Base-by-base conservation (phyloP, 1,140 invertebrate genomes). In the Megalopta genalis region DNA sequence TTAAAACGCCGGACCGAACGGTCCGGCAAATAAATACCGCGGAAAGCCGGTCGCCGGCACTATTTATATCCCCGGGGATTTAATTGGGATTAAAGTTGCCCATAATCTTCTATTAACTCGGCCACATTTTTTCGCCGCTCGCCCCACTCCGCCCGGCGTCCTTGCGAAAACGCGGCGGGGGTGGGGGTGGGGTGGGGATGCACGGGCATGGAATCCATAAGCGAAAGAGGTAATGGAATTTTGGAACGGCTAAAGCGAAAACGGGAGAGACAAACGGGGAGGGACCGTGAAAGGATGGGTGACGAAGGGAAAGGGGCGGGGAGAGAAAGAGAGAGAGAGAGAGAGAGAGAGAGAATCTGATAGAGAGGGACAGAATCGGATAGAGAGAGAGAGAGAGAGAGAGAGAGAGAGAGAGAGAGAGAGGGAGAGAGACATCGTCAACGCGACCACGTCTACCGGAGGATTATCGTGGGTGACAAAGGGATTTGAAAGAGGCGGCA, bases 401-500 rank as follows among this genome's bases (percentile, higher is more conserved):
- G 6, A 5, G 5, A 9, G 25, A 70, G 27, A 46, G 25, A 21
- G 27, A 8, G 39, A 23, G 42, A 10, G 18, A 39, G 59, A 27
- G 62, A 25, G 67, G 52, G 54, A n/a, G 49, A 66, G 54, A 81
- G 72, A 79, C 67, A 81, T 78, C 84, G 78, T 73, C 83, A 81
- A 62, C 63, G 71, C 72, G 64, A 72, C 73, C 78, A 81, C 79
- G 84, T 85, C 78, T 72, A 73, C 83, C 65, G 84, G 63, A 52
- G 78, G 84, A 85, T 85, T 85, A 85, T 85, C 78, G 82, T 71
- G 74, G 73, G 80, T 69, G 78, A 85, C 78, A 84, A 84, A 84
- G 73, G 82, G 84, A 84, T 85, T 85, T 85, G 80, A 81, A 84
- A 76, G 82, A 83, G 79, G 84, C 83, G 73, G 81, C 82, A 64